A percentile compares a stretch with the other conserved stretches of the same genome.
These are phyloP conservation scores for Ophioninae sp. DNA, from an alignment of 2,888 invertebrate genomes.

Conservation along the genomic window DNA sequence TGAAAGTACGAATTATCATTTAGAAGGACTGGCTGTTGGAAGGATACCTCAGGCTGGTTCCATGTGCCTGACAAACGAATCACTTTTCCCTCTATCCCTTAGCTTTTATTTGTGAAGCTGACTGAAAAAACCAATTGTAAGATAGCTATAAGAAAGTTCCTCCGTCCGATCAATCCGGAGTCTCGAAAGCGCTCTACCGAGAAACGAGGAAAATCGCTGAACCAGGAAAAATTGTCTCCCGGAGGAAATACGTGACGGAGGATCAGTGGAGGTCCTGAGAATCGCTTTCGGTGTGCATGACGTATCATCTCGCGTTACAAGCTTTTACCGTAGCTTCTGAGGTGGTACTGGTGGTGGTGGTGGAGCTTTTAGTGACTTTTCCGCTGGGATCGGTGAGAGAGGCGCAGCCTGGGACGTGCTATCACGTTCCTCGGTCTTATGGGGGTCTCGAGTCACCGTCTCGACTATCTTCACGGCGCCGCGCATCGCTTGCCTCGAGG, in stretches of 20 bases:
- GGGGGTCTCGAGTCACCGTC: slow-evolving; percentile 68
- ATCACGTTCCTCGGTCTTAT: slow-evolving; percentile 72
- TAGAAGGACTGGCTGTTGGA: no score
- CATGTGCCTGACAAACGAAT: neutral
- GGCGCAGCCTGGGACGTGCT: slow-evolving; percentile 60
- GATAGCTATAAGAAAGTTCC: slow-evolving; percentile 32
- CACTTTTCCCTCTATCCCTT: neutral
- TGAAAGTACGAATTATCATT: neutral
- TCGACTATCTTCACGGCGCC: slow-evolving; percentile 67
- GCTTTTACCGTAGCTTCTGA: slow-evolving; percentile 43
- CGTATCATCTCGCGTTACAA: slow-evolving; percentile 45
- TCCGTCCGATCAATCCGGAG: slow-evolving; percentile 4
- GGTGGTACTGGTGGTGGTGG: slow-evolving; percentile 30
- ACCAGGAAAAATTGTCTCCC: slow-evolving; percentile 52
- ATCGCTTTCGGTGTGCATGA: slow-evolving; percentile 47
- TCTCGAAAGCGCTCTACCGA: slow-evolving; percentile 29
- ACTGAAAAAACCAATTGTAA: slow-evolving; percentile 20
- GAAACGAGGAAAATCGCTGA: slow-evolving; percentile 41
- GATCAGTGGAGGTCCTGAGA: slow-evolving; percentile 41
- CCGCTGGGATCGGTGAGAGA: slow-evolving; percentile 20
- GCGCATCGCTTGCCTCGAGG: slow-evolving; percentile 75
- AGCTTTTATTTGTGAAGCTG: neutral
- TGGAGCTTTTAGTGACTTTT: slow-evolving; percentile 45
- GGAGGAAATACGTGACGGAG: slow-evolving; percentile 48
- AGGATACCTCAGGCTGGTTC: no score